Evolutionary conservation across 1,140 invertebrate species (phyloP).

Genomic region (Phortica variegata): DNA sequence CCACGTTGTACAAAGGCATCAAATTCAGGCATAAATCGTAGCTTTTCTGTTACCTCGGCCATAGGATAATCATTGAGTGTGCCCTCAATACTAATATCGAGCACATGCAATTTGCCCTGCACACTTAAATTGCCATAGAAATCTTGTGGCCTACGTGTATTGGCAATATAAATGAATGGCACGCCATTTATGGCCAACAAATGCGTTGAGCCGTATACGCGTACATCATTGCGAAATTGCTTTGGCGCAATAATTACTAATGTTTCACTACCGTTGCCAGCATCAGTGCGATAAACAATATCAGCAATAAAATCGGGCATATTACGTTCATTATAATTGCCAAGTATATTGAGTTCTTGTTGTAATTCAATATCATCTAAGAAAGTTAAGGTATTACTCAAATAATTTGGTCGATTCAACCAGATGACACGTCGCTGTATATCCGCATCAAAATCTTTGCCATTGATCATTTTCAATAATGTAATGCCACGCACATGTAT

Average conservation of each 20-base stretch:
- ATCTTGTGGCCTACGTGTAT: slow-evolving; percentile 7
- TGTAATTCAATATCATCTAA: too few relatives aligned
- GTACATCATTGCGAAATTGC: slow-evolving; percentile 24
- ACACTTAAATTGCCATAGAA: slow-evolving; percentile 29
- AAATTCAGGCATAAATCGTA: slow-evolving; percentile 19
- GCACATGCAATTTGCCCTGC: slow-evolving; percentile 23
- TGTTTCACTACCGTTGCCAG: too few relatives aligned
- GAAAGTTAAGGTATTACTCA: slow-evolving; percentile 18
- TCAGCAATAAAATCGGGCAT: slow-evolving; percentile 35
- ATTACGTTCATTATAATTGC: slow-evolving; percentile 31
- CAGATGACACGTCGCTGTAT: slow-evolving; percentile 39
- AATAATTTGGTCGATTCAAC: slow-evolving; percentile 39
- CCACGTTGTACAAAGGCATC: slow-evolving; percentile 27
- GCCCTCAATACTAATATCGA: slow-evolving; percentile 21
- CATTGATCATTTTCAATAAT: slow-evolving; percentile 23
- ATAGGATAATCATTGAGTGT: slow-evolving; percentile 15
- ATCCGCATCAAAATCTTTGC: slow-evolving; percentile 13
- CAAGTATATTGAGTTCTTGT: slow-evolving; percentile 30
- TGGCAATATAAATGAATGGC: slow-evolving; percentile 30
- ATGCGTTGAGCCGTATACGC: slow-evolving; percentile 10
- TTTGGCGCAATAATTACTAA: slow-evolving; percentile 35
- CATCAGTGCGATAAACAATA: slow-evolving; percentile 26
- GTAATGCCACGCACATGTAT: slow-evolving; percentile 36
- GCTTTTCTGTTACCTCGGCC: slow-evolving; percentile 7
- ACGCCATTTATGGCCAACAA: slow-evolving; percentile 36